Base-by-base conservation (phyloP, 2,113 vertebrate genomes). In the Clupea harengus region DNA sequence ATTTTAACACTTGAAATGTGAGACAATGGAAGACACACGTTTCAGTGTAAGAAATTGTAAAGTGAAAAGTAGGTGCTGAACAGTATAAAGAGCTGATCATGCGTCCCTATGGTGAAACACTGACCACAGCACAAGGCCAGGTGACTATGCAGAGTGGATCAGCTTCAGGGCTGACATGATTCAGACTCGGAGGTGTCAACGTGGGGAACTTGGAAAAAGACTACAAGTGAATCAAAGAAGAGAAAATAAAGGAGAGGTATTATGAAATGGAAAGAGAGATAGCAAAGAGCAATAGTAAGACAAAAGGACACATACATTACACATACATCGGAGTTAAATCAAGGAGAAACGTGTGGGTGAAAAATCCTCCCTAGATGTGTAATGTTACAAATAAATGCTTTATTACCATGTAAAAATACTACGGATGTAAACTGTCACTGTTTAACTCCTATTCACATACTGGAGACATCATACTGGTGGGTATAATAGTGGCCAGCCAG, bases 151-250 rank as follows among this genome's bases (percentile, higher is more conserved):
- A 84, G 88, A 84, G 88, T 90, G 86, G 90, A 96, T 94, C 96
- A 98, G 97, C 98, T 99, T 95, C 91, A 94, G 94, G 94, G 92
- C 72, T 89, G 95, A 92, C 92, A 95, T 91, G 91, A 92, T 92
- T 96, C 96, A 87, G 86, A 95, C 95, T 95, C 92, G 95, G 94
- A 7, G 89, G 95, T 88, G 91, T 96, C 91, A 96, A 93, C 92
- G 95, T 92, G 86, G 95, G 95, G 95, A 94, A 92, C 93, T 92
- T 95, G 95, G 89, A 94, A 95, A 91, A 90, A 93, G 90, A 94
- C 96, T 96, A 95, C 93, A 85, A 93, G 95, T 94, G 95, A 94
- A 39, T 82, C 22, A 90, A 90, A 87, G 94, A 89, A 89, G 93
- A 88, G 91, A 88, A 86, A 82, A 67, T 88, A 91, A 92, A 87